Conservation (phyloP, 2,113 vertebrate species). For the Hippoglossus stenolepis region DNA sequence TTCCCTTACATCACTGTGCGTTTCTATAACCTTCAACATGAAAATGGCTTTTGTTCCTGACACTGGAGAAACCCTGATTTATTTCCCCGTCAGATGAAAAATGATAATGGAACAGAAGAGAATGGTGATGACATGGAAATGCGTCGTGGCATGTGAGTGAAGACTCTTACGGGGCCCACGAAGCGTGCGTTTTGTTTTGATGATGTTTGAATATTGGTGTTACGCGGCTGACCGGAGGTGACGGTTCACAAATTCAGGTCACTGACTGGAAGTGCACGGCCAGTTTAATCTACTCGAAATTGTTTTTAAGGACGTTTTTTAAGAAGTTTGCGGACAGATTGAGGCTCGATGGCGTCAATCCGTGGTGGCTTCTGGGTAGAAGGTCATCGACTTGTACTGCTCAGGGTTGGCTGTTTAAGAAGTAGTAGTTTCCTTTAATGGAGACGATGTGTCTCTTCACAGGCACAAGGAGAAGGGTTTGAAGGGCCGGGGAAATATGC, state of each 20-base stretch:
- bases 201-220: constrained; percentile 25
- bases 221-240: constrained; percentile 26
- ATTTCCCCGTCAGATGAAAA: constrained; percentile 64
- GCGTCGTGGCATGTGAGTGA: constrained; percentile 28
- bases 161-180: constrained; percentile 15
- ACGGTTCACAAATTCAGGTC: constrained; percentile 2
- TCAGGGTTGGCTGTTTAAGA: too few relatives aligned
- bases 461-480: too few relatives aligned
- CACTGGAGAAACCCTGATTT: constrained; percentile 58
- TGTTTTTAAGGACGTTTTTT: too few relatives aligned
- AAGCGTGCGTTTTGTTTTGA: constrained; percentile 37
- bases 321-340: too few relatives aligned
- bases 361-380: too few relatives aligned
- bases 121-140: constrained; percentile 45
- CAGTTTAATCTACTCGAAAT: too few relatives aligned
- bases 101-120: constrained; percentile 51
- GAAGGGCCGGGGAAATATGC: too few relatives aligned
- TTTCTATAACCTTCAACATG: constrained; percentile 64
- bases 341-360: too few relatives aligned
- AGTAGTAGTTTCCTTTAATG: too few relatives aligned
- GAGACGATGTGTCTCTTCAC: too few relatives aligned
- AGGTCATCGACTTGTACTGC: too few relatives aligned
- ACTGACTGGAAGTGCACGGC: background rate
- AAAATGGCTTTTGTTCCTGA: constrained; percentile 61
- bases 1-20: constrained; percentile 46